These are phyloP conservation scores for Dendrocopos noguchii DNA, from an alignment of 2,113 vertebrate genomes.

Conservation along the genomic window DNA sequence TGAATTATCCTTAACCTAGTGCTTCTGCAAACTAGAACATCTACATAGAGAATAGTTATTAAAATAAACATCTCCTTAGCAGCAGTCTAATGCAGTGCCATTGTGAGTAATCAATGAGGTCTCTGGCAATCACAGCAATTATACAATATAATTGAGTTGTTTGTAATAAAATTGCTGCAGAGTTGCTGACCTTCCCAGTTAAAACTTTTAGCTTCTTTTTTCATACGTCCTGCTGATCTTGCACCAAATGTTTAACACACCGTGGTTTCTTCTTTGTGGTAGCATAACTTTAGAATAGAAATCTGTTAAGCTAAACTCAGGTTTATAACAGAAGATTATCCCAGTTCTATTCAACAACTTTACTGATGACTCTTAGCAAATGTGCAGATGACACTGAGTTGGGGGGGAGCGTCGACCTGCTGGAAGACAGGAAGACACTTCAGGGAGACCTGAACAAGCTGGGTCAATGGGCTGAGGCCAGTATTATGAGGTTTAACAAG, in stretches of 20 bases:
- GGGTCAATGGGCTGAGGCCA: too few species aligned
- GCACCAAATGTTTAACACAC: not conserved
- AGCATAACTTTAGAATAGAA: not conserved
- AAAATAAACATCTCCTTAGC: constrained; percentile 56
- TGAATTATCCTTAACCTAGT: constrained; percentile 60
- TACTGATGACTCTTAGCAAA: too few species aligned
- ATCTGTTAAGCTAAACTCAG: constrained; percentile 3
- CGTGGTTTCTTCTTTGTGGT: not conserved
- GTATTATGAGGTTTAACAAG: too few species aligned
- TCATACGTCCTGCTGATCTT: not conserved
- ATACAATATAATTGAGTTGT: constrained; percentile 7
- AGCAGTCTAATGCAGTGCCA: constrained; percentile 27
- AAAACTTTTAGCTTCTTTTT: not conserved
- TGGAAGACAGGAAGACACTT: too few species aligned
- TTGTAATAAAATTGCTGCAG: not conserved
- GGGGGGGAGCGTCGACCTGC: too few species aligned
- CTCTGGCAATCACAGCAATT: constrained; percentile 42
- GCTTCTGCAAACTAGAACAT: constrained; percentile 35
- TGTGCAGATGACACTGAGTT: too few species aligned
- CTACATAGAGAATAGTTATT: constrained; percentile 44
- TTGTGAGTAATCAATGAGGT: constrained; percentile 48
- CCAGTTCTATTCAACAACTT: too few species aligned
- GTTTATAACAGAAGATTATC: not conserved
- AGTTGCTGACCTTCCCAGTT: not conserved
- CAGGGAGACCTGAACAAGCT: too few species aligned